Evolutionary conservation across 2,797 vertebrate genomes (phyloP).

Genomic region (Myiotriccus ornatus): DNA sequence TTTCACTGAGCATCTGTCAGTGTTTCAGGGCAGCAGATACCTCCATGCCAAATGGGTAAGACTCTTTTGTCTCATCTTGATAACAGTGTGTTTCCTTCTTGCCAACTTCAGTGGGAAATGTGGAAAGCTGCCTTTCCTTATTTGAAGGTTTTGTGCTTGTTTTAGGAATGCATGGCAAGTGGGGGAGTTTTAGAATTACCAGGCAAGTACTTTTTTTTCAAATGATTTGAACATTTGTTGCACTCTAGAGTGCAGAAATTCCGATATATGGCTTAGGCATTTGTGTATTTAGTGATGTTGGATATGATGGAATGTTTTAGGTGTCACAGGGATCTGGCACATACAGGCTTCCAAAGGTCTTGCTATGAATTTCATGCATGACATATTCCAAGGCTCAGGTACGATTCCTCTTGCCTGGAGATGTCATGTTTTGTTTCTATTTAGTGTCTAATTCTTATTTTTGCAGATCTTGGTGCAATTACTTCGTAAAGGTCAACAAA

Average conservation of each 20-base stretch:
- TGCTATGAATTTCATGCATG: background rate
- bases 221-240: background rate
- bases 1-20: background rate
- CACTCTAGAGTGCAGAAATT: background rate
- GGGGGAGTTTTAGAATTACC: background rate
- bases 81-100: background rate
- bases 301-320: background rate
- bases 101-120: background rate
- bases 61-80: background rate
- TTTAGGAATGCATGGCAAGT: background rate
- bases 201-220: background rate
- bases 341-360: background rate
- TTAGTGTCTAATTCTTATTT: background rate
- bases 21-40: background rate
- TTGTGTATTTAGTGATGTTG: background rate
- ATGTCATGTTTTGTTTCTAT: background rate
- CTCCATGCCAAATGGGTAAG: constrained; percentile 6
- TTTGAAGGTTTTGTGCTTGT: background rate
- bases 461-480: background rate
- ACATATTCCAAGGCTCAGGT: background rate
- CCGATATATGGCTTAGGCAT: background rate
- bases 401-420: background rate
- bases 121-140: background rate
- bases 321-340: background rate
- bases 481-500: background rate